These are phyloP conservation scores for Plutella xylostella DNA, from an alignment of 2,888 invertebrate genomes.

Conservation along the genomic window DNA sequence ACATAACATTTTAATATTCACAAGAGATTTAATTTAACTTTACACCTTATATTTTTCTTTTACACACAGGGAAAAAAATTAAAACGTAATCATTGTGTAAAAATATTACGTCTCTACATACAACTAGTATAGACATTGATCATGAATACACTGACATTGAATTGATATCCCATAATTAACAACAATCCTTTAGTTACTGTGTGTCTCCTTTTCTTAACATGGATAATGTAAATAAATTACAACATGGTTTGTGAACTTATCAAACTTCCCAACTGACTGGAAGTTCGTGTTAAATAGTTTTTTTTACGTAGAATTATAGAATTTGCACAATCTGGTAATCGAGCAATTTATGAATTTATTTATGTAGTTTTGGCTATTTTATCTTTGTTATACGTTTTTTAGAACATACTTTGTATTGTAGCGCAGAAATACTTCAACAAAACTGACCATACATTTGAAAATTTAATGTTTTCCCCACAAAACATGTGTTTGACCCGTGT, in stretches of 20 bases:
- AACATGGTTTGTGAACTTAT: slow-evolving; percentile 3
- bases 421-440: background rate
- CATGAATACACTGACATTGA: too few species aligned
- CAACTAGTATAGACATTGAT: too few species aligned
- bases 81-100: too few species aligned
- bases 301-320: slow-evolving; percentile 2
- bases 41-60: too few species aligned
- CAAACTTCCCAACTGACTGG: slow-evolving; percentile 11
- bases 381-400: slow-evolving; percentile 15
- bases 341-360: slow-evolving; percentile 22
- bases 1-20: too few species aligned
- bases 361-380: slow-evolving; percentile 62
- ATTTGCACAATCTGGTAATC: slow-evolving; percentile 3
- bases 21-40: too few species aligned
- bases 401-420: background rate
- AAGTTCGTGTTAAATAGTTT: slow-evolving; percentile 6
- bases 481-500: background rate
- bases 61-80: too few species aligned
- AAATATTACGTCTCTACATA: too few species aligned
- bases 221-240: too few species aligned
- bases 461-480: too few species aligned
- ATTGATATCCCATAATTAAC: too few species aligned
- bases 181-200: too few species aligned
- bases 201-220: slow-evolving; percentile 27
- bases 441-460: background rate